Conservation (phyloP, 2,113 vertebrate species). For the Bubo scandiacus region DNA sequence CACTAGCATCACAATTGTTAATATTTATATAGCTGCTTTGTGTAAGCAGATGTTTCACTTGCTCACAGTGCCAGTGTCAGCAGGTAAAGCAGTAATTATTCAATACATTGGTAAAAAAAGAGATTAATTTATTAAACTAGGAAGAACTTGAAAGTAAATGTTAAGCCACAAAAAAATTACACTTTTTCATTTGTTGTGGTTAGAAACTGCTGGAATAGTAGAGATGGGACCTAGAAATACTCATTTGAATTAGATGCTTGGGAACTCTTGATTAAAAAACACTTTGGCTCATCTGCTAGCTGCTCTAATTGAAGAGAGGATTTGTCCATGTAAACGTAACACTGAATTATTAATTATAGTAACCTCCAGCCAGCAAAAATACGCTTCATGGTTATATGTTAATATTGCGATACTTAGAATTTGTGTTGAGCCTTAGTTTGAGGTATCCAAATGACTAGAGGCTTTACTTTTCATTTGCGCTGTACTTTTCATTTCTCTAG, state of each 20-base stretch:
- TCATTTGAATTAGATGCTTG: background rate
- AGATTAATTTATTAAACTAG: background rate
- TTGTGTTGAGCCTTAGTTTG: background rate
- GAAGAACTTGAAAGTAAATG: background rate
- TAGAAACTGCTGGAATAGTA: background rate
- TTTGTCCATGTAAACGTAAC: background rate
- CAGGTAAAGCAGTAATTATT: background rate
- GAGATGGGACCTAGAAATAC: background rate
- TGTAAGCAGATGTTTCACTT: background rate
- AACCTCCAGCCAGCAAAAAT: background rate
- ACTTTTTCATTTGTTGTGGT: background rate
- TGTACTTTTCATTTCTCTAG: slow-evolving; percentile 26
- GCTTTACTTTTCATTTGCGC: background rate
- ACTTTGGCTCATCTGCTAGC: background rate
- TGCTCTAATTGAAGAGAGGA: background rate
- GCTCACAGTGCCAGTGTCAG: background rate
- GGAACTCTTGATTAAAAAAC: background rate
- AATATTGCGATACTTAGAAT: background rate
- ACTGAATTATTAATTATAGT: background rate
- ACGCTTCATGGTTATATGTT: background rate
- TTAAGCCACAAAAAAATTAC: background rate
- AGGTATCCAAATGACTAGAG: background rate
- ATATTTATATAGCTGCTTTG: background rate
- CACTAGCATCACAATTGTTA: background rate
- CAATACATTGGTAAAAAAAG: background rate